A percentile compares a stretch with the other conserved stretches of the same genome.
phyloP scores from a whole-genome alignment of 2,888 invertebrate genomes.

The Abscondita cerata region DNA sequence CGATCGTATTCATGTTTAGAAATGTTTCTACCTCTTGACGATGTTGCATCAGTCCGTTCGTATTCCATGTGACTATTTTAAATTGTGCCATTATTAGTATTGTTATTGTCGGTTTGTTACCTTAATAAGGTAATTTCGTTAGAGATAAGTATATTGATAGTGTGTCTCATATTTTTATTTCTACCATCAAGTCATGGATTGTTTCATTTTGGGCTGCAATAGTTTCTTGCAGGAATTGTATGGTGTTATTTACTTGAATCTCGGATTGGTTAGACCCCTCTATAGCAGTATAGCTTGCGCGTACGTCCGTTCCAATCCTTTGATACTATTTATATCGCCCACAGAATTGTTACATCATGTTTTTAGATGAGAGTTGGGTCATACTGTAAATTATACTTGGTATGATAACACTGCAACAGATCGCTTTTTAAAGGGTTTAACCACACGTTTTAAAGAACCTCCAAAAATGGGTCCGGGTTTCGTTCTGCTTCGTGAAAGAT shows the following conservation, averaged over 20 bases:
- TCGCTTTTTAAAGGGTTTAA: too few relatives aligned
- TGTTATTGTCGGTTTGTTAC: conserved; percentile 5
- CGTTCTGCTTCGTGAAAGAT: too few relatives aligned
- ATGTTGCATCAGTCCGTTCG: too few relatives aligned
- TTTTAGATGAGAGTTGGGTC: too few relatives aligned
- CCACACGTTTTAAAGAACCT: too few relatives aligned
- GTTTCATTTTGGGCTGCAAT: background rate
- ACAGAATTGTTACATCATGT: too few relatives aligned
- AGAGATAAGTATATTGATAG: conserved; percentile 10
- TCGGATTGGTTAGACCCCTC: background rate
- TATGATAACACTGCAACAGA: too few relatives aligned
- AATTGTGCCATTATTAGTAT: too few relatives aligned
- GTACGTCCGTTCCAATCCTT: background rate
- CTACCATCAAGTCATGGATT: conserved; percentile 5
- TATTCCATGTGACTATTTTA: conserved; percentile 13
- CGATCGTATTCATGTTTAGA: conserved; percentile 8
- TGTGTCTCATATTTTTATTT: conserved; percentile 10
- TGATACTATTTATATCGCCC: background rate
- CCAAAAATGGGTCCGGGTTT: too few relatives aligned
- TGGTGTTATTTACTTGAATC: background rate
- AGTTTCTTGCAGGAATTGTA: background rate
- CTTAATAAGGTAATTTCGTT: conserved; percentile 9
- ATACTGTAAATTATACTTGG: too few relatives aligned
- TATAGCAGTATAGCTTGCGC: background rate
- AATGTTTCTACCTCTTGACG: conserved; percentile 11